Evolutionary conservation across 1,140 invertebrate species (phyloP).

Genomic region (Drosophila baimaii): DNA sequence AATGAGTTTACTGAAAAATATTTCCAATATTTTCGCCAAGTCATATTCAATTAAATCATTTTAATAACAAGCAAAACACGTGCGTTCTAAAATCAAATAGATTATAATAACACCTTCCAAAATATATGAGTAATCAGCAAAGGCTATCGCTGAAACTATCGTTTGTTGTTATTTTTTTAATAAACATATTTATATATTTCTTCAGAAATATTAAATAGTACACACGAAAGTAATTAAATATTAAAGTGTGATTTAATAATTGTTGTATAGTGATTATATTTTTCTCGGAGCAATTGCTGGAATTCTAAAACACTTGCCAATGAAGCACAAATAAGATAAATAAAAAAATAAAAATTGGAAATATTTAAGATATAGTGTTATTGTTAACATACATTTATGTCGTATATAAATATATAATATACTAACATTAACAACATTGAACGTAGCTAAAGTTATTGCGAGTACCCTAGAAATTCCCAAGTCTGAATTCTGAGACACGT

Average conservation of each 20-base stretch:
- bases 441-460: no score
- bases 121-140: neutral
- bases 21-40: neutral
- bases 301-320: neutral
- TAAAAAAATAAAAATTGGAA: no score
- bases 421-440: no score
- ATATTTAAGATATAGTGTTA: no score
- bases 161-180: neutral
- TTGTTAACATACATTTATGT: no score
- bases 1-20: neutral
- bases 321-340: no score
- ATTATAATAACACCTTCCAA: neutral
- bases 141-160: neutral
- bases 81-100: neutral
- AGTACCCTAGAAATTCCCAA: no score
- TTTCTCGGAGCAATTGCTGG: neutral
- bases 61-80: neutral
- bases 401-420: no score
- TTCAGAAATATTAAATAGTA: neutral
- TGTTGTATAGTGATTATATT: neutral
- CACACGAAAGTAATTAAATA: neutral
- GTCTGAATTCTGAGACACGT: no score
- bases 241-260: neutral
- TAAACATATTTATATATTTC: neutral
- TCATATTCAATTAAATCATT: neutral